A percentile compares a stretch with the other conserved stretches of the same genome.
Conservation (phyloP, 1,140 invertebrate species). For the Meloidogyne exigua region DNA sequence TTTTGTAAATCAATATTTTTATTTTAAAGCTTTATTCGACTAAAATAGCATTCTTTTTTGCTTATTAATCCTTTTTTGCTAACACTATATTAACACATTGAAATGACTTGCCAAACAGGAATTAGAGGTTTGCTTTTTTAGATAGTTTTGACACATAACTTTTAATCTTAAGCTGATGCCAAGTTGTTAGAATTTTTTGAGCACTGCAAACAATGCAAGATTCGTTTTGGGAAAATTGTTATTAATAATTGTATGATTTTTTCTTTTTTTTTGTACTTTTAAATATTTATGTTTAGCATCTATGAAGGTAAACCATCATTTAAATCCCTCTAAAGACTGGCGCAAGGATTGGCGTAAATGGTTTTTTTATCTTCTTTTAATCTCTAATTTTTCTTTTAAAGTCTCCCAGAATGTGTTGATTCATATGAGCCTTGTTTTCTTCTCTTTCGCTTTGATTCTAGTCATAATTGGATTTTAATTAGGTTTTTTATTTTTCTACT, state of each 20-base stretch:
- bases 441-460: slow-evolving; percentile 80
- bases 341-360: slow-evolving; percentile 75
- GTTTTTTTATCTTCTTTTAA: background rate
- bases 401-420: slow-evolving; percentile 76
- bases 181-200: slow-evolving; percentile 58
- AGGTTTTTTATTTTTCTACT: slow-evolving; percentile 72
- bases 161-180: slow-evolving; percentile 55
- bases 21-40: background rate
- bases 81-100: background rate
- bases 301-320: slow-evolving; percentile 72
- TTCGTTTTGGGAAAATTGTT: slow-evolving; percentile 60
- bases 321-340: slow-evolving; percentile 76
- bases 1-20: background rate
- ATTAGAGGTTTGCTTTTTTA: slow-evolving; percentile 55
- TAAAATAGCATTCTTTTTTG: background rate
- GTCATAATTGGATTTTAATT: slow-evolving; percentile 87
- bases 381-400: slow-evolving; percentile 37
- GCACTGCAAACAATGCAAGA: slow-evolving; percentile 60
- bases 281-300: slow-evolving; percentile 71
- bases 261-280: slow-evolving; percentile 20
- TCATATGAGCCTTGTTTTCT: slow-evolving; percentile 89
- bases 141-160: background rate
- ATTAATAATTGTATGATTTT: slow-evolving; percentile 55
- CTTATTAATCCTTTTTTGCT: background rate
- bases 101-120: slow-evolving; percentile 63